Percentiles rank a stretch among this genome's conserved stretches.
Conservation (phyloP, 2,797 vertebrate species). For the Aeoliscus strigatus region DNA sequence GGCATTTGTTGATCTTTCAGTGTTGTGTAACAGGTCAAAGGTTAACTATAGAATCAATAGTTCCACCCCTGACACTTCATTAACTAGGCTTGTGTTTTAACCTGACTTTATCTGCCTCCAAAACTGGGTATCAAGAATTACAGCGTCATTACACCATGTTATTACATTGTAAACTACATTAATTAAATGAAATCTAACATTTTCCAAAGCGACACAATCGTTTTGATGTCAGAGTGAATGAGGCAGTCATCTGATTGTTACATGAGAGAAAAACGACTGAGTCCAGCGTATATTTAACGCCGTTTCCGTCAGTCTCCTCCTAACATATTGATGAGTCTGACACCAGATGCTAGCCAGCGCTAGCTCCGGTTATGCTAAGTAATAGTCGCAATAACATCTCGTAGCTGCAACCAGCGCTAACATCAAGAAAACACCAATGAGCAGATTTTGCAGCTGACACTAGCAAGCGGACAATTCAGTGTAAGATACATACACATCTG, state of each 20-base stretch:
- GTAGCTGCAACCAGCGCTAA: slow-evolving; percentile 11
- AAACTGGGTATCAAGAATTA: background rate
- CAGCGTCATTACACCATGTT: background rate
- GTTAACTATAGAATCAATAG: slow-evolving; percentile 32
- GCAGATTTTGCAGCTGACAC: slow-evolving; percentile 22
- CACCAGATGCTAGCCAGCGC: slow-evolving; percentile 6
- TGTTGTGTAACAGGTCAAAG: slow-evolving; percentile 45
- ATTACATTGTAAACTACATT: background rate
- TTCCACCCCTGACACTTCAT: slow-evolving; percentile 1
- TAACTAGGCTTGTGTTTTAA: background rate
- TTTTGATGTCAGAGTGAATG: too few relatives aligned
- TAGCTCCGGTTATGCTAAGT: slow-evolving; percentile 18
- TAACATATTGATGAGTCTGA: slow-evolving; percentile 1
- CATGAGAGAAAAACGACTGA: too few relatives aligned
- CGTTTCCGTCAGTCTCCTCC: too few relatives aligned
- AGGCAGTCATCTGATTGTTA: too few relatives aligned
- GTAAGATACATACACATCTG: background rate
- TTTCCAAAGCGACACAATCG: too few relatives aligned
- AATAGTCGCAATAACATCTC: slow-evolving; percentile 5
- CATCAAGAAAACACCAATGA: slow-evolving; percentile 17
- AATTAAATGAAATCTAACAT: too few relatives aligned
- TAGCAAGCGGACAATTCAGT: background rate
- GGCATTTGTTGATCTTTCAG: slow-evolving; percentile 18
- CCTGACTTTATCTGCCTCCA: background rate
- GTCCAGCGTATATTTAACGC: too few relatives aligned